Conservation (phyloP, 1,140 invertebrate species). For the Drosophila subpulchrella region DNA sequence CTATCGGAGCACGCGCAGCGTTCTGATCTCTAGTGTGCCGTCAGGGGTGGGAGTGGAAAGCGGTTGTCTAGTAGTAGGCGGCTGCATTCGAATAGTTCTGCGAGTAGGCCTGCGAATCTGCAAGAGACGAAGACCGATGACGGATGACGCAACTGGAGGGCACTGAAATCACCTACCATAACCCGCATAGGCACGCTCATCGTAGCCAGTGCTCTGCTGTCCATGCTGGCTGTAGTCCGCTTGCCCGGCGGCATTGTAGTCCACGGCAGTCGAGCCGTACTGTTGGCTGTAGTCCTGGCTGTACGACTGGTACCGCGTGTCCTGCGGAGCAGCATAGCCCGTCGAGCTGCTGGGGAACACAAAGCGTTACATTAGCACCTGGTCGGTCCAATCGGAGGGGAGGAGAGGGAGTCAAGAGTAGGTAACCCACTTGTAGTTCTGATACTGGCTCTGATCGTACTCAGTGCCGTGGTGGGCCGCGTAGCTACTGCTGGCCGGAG, state of each 20-base stretch:
- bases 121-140: conserved; percentile 34
- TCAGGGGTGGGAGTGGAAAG: conserved; percentile 17
- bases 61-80: conserved; percentile 77
- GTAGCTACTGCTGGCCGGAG: conserved; percentile 71
- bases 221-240: conserved; percentile 81
- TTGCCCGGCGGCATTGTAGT: conserved; percentile 76
- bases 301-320: conserved; percentile 78
- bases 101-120: conserved; percentile 81
- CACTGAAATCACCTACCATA: conserved; percentile 69
- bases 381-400: not conserved
- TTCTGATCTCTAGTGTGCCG: conserved; percentile 58
- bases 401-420: not conserved
- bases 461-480: conserved; percentile 64
- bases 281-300: conserved; percentile 82
- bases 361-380: conserved; percentile 9
- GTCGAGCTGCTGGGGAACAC: conserved; percentile 55
- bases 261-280: conserved; percentile 78
- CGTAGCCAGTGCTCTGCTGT: conserved; percentile 60
- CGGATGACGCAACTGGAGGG: not conserved
- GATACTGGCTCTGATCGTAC: conserved; percentile 83
- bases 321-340: conserved; percentile 72
- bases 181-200: conserved; percentile 79
- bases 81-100: conserved; percentile 82
- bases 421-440: conserved; percentile 70
- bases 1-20: conserved; percentile 76